phyloP scores from a whole-genome alignment of 1,140 invertebrate genomes.

The Campoletis sonorensis region DNA sequence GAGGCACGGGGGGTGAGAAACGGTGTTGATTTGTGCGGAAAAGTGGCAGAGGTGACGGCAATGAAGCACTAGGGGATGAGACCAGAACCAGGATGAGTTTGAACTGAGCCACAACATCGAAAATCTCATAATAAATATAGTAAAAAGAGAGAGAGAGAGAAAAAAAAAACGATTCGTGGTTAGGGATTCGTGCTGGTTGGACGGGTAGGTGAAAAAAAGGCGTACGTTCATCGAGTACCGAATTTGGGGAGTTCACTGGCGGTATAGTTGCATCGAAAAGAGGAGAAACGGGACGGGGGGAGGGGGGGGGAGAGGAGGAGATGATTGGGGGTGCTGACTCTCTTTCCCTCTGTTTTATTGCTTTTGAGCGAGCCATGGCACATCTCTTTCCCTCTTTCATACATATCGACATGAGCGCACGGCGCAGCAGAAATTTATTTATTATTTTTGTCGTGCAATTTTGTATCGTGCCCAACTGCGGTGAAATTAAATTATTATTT shows the following conservation, averaged over 20 bases:
- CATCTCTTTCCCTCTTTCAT: neutral
- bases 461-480: conserved; percentile 75
- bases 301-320: neutral
- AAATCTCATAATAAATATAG: conserved; percentile 51
- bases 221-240: conserved; percentile 27
- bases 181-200: conserved; percentile 9
- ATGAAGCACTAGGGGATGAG: conserved; percentile 5
- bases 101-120: conserved; percentile 26
- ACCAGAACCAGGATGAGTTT: neutral
- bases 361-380: conserved; percentile 3
- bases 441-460: conserved; percentile 76
- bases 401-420: conserved; percentile 75
- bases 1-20: neutral
- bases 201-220: conserved; percentile 49
- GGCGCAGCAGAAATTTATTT: conserved; percentile 73
- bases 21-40: conserved; percentile 41
- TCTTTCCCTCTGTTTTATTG: conserved; percentile 37
- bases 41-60: conserved; percentile 40
- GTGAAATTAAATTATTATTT: conserved; percentile 78
- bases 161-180: conserved; percentile 53
- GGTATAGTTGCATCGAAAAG: conserved; percentile 31
- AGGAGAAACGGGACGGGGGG: neutral
- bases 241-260: conserved; percentile 35
- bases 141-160: no score
- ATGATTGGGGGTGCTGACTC: conserved; percentile 29